Conservation (phyloP, 2,797 vertebrate species). For the Amblyopsis hoosieri region DNA sequence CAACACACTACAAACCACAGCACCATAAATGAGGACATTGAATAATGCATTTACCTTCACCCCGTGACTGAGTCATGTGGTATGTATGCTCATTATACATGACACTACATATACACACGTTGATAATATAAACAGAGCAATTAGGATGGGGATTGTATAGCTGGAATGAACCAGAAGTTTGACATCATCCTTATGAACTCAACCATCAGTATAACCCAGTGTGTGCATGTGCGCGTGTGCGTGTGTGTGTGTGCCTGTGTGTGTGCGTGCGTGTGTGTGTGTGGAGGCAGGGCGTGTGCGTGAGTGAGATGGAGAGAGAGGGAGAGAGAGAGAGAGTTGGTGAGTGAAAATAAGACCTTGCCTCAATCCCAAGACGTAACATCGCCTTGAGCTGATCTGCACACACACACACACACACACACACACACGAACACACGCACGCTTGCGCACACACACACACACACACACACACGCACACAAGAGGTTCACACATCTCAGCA, state of each 20-base stretch:
- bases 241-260: conserved; percentile 8
- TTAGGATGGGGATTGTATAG: too few species aligned
- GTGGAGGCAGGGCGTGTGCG: not conserved
- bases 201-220: not conserved
- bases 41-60: too few species aligned
- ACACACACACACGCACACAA: not conserved
- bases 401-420: not conserved
- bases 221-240: conserved; percentile 16
- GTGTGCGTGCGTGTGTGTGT: conserved; percentile 6
- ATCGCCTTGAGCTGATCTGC: conserved; percentile 14
- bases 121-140: not conserved
- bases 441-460: not conserved
- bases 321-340: conserved; percentile 2
- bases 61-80: not conserved
- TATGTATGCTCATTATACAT: not conserved
- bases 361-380: conserved; percentile 10
- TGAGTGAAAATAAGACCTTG: conserved; percentile 4
- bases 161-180: too few species aligned
- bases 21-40: too few species aligned
- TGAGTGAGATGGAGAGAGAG: not conserved
- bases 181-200: too few species aligned
- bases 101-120: not conserved
- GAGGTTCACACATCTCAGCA: conserved; percentile 21
- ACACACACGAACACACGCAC: not conserved
- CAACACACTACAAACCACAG: too few species aligned